Conservation (phyloP, 2,888 invertebrate genomes). For the Carpatolechia fugitivella region DNA sequence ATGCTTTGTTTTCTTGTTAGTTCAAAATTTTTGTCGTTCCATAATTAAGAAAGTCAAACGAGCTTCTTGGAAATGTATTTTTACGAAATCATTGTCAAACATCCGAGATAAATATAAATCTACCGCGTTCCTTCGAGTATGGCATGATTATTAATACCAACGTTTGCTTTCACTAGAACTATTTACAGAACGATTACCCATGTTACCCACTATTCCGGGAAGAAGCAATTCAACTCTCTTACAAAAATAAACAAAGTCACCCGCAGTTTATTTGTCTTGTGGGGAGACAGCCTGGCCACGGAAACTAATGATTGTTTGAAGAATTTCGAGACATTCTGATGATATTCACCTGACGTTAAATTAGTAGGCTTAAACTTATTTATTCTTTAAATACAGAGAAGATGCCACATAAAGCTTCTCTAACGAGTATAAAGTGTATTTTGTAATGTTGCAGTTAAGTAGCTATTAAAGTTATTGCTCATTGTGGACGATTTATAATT, state of each 20-base stretch:
- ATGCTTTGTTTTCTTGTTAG: constrained; percentile 38
- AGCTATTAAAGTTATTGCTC: constrained; percentile 32
- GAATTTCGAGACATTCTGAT: constrained; percentile 49
- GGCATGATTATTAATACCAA: constrained; percentile 16
- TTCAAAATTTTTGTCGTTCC: neutral
- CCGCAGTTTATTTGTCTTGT: constrained; percentile 67
- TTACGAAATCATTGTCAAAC: constrained; percentile 1
- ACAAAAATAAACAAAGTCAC: constrained; percentile 70
- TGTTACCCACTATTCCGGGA: constrained; percentile 61
- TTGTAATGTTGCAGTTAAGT: constrained; percentile 13
- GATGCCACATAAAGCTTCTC: neutral
- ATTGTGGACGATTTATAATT: constrained; percentile 37
- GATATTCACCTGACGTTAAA: constrained; percentile 23
- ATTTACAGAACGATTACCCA: constrained; percentile 66
- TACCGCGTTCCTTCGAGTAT: neutral
- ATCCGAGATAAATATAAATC: neutral
- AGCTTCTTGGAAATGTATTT: neutral
- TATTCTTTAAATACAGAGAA: neutral
- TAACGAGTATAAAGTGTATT: constrained; percentile 14
- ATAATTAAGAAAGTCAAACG: neutral
- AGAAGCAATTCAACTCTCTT: constrained; percentile 65
- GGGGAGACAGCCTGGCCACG: constrained; percentile 53
- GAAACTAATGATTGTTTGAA: constrained; percentile 63
- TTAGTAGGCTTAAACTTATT: neutral
- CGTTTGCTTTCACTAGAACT: constrained; percentile 32